A percentile compares a stretch with the other conserved stretches of the same genome.
phyloP scores from a whole-genome alignment of 2,113 vertebrate genomes.

The Clupea harengus region DNA sequence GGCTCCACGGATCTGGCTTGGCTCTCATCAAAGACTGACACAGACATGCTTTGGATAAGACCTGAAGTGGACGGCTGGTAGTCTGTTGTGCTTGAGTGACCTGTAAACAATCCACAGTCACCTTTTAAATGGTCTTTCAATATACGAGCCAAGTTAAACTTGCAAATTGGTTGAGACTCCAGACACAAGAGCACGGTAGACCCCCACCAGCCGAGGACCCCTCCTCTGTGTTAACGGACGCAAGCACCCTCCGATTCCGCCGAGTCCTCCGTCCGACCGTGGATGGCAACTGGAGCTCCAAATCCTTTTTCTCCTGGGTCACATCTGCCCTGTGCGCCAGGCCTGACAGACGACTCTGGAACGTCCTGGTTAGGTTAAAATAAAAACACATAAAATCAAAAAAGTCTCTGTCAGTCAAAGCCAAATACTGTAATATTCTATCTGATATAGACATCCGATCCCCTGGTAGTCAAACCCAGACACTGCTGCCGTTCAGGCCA shows the following conservation, averaged over 20 bases:
- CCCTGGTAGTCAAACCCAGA: too few relatives aligned
- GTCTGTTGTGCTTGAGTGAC: background rate
- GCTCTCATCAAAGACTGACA: background rate
- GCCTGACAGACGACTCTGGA: background rate
- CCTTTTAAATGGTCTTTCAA: too few relatives aligned
- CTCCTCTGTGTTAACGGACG: background rate
- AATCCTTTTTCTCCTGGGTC: background rate
- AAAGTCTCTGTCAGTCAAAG: too few relatives aligned
- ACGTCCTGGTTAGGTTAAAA: background rate
- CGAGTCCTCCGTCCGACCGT: background rate
- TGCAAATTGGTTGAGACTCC: background rate
- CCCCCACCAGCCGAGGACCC: background rate
- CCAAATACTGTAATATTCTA: too few relatives aligned
- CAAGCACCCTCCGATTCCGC: conserved; percentile 1
- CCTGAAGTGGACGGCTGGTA: background rate
- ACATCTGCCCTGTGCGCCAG: background rate
- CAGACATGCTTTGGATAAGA: background rate
- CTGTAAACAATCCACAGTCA: background rate
- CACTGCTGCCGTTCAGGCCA: too few relatives aligned
- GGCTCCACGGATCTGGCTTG: background rate
- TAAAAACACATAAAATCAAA: background rate
- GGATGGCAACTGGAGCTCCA: background rate
- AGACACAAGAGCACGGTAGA: background rate
- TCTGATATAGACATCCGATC: too few relatives aligned
- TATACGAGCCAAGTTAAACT: background rate